Evolutionary conservation across 2,888 invertebrate genomes (phyloP).

Genomic region (Craniophora ligustri): DNA sequence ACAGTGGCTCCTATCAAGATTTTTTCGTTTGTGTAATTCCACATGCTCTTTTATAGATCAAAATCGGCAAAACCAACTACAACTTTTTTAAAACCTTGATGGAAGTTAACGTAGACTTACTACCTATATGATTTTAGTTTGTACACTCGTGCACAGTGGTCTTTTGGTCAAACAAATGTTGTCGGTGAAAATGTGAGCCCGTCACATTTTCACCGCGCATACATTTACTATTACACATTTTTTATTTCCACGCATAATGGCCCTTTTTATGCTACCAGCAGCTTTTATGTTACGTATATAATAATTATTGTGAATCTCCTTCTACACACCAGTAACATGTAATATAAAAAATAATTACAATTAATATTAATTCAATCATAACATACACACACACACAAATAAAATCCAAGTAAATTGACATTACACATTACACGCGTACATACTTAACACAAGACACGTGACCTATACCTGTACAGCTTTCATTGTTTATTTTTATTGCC

Average conservation of each 20-base stretch:
- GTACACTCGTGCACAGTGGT: constrained; percentile 5
- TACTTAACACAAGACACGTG: constrained; percentile 38
- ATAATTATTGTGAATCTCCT: no score
- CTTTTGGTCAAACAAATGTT: constrained; percentile 42
- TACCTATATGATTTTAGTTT: constrained; percentile 29
- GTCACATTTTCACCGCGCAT: constrained; percentile 28
- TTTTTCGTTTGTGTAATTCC: no score
- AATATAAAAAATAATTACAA: neutral
- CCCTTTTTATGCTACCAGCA: no score
- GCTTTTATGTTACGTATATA: no score
- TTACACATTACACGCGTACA: constrained; percentile 12
- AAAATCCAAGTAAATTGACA: neutral
- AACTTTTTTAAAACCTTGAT: neutral
- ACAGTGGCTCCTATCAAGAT: no score
- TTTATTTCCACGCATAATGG: no score
- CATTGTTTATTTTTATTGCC: constrained; percentile 83
- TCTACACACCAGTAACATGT: no score
- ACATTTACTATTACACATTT: no score
- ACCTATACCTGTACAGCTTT: constrained; percentile 59
- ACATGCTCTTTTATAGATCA: no score
- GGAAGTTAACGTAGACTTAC: constrained; percentile 9
- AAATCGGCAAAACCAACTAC: no score
- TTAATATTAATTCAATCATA: constrained; percentile 45
- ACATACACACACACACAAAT: constrained; percentile 13
- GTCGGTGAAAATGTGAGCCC: constrained; percentile 38